These are phyloP conservation scores for Liparis tanakae DNA, from an alignment of 2,797 vertebrate species.

Conservation along the genomic window DNA sequence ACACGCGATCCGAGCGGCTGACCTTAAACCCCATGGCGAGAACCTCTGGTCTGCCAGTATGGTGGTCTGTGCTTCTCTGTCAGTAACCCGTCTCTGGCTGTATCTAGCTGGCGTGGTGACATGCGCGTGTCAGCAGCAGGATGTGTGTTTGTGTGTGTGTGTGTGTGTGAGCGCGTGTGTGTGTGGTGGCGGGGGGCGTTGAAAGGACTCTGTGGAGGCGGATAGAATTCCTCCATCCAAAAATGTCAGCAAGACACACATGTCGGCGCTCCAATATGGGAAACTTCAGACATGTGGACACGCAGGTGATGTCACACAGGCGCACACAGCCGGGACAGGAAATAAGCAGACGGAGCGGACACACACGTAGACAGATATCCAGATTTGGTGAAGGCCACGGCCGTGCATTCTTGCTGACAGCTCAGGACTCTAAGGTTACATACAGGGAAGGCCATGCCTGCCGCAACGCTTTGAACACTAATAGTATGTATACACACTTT, in stretches of 20 bases:
- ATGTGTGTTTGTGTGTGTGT: constrained; percentile 44
- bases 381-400: constrained; percentile 67
- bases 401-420: constrained; percentile 62
- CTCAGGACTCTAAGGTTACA: constrained; percentile 68
- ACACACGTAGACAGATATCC: constrained; percentile 67
- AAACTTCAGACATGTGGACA: constrained; percentile 40
- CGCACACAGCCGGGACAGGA: constrained; percentile 19
- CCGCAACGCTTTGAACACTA: constrained; percentile 61
- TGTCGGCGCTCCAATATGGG: constrained; percentile 35
- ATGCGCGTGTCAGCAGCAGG: constrained; percentile 64
- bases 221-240: constrained; percentile 63
- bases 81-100: constrained; percentile 53
- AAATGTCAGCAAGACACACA: constrained; percentile 53
- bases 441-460: constrained; percentile 48
- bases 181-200: constrained; percentile 51
- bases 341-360: constrained; percentile 59
- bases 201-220: constrained; percentile 58
- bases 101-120: constrained; percentile 71
- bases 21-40: neutral
- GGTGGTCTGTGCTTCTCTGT: constrained; percentile 56
- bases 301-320: constrained; percentile 25
- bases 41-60: constrained; percentile 27
- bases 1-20: neutral
- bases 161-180: constrained; percentile 38
- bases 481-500: constrained; percentile 57